A percentile compares a stretch with the other conserved stretches of the same genome.
Evolutionary conservation across 2,113 vertebrate species (phyloP).

Genomic region (Sylvilagus bachmani): DNA sequence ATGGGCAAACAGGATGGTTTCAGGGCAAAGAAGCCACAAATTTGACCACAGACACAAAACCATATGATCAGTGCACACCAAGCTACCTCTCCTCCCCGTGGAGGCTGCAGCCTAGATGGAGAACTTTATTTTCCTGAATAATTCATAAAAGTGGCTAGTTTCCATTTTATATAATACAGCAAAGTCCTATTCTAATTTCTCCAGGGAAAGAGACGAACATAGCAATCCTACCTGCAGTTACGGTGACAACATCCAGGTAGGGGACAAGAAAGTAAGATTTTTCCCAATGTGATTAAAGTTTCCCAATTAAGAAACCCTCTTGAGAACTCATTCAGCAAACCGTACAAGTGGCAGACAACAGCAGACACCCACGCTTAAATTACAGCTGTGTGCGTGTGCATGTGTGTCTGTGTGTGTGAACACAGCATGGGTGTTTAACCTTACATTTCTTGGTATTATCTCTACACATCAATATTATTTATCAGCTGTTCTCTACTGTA

Average conservation of each 20-base stretch:
- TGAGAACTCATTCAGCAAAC: slow-evolving; percentile 42
- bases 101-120: fast-evolving
- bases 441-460: background rate
- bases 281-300: background rate
- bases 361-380: background rate
- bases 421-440: background rate
- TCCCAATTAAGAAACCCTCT: background rate
- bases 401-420: background rate
- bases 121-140: background rate
- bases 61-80: background rate
- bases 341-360: background rate
- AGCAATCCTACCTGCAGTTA: background rate
- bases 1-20: background rate
- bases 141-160: background rate
- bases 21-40: background rate
- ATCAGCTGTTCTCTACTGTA: background rate
- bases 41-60: background rate
- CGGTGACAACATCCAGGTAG: background rate
- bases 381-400: background rate
- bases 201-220: slow-evolving; percentile 20
- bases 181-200: slow-evolving; percentile 18
- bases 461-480: background rate
- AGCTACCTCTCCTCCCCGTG: background rate
- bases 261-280: slow-evolving; percentile 30
- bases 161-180: background rate